Evolutionary conservation across 2,113 vertebrate species (phyloP), one percentile per base, ranked within the genome.

Genomic region (Rutilus rutilus): DNA sequence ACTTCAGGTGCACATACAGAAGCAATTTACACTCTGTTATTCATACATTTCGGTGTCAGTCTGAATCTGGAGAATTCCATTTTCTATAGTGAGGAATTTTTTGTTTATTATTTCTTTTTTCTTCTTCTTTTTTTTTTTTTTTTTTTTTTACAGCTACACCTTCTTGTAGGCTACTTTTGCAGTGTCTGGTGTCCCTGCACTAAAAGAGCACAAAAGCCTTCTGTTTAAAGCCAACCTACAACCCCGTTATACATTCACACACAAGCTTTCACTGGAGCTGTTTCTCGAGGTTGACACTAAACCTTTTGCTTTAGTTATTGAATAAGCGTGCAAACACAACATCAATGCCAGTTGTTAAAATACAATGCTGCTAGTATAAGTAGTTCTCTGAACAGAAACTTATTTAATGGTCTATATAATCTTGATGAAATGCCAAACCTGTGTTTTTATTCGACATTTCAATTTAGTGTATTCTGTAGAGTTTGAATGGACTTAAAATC

Each of bases 271-370:
- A 71, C 50, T 71, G 57, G 62, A 62, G 78, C 33, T 45, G 21
- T 27, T 71, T 21, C 82, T 74, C 54, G 15, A 86, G 47, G 23
- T 23, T 76, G 79, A 82, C 69, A 71, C 59, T 25, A 67, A n/a
- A 30, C 45, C n/a, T 25, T 82, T 33, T 52, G 9, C 45, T 57
- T 30, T 36, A 57, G 71, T 86, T 62, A 77, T 77, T 67, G 77
- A 71, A 71, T 45, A 14, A 62, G 57, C 14, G 23, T 82, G 71
- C 30, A 82, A 82, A 67, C 78, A 54, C 15, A 82, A 14, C 42
- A 47, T 47, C n/a, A 75, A 17, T 75, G 42, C 12, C 14, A 75
- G 42, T 25, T 75, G n/a, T 47, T 47, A 47, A 75, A 75, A 74
- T 47, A 21, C 2, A 45, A 45, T 74, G 11, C 10, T 45, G 71